These are phyloP conservation scores for Drymodes brunneopygia DNA, from an alignment of 2,113 vertebrate species.

Conservation along the genomic window DNA sequence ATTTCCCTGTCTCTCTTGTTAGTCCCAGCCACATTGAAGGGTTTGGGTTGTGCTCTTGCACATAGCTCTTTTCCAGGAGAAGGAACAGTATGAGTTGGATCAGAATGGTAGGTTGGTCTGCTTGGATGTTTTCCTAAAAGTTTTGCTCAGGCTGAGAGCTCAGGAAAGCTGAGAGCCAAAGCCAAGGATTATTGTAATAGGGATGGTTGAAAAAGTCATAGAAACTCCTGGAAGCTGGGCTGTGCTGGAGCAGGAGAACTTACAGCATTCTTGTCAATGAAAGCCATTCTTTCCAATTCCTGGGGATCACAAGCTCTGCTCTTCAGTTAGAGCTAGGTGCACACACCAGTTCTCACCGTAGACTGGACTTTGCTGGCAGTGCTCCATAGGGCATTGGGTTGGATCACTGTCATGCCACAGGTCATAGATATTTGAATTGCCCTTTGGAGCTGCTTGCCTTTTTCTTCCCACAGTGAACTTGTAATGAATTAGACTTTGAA, in stretches of 20 bases:
- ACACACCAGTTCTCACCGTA: neutral
- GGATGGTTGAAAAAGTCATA: neutral
- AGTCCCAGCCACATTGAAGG: neutral
- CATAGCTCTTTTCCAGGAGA: neutral
- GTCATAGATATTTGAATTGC: neutral
- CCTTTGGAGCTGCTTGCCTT: neutral
- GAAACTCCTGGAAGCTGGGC: neutral
- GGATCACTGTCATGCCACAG: neutral
- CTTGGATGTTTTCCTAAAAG: neutral
- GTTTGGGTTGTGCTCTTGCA: neutral
- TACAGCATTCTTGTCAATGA: fast-evolving
- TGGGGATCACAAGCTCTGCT: neutral
- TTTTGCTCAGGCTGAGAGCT: neutral
- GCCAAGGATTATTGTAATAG: neutral
- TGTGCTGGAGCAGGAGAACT: neutral
- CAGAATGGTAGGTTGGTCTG: neutral
- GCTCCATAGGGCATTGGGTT: neutral
- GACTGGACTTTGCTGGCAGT: neutral
- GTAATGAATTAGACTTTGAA: neutral
- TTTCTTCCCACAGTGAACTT: neutral
- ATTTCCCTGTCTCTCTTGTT: neutral
- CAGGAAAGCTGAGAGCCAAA: neutral
- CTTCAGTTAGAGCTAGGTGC: neutral
- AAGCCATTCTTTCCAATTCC: neutral
- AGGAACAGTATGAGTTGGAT: neutral